Evolutionary conservation across 2,888 invertebrate genomes (phyloP).

Genomic region (Frankliniella intonsa): DNA sequence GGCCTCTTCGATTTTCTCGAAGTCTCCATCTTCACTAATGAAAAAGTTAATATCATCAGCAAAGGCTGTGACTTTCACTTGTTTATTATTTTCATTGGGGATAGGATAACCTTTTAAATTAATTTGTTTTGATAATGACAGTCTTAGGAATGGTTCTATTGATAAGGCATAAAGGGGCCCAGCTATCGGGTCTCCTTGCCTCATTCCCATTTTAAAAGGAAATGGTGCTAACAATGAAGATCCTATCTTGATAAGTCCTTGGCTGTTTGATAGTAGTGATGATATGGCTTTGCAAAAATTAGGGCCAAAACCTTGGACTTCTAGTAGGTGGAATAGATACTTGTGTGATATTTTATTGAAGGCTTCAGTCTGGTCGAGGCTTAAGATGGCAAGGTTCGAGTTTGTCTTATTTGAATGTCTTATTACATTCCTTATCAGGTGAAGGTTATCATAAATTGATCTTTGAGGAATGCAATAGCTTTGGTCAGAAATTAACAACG

Average conservation of each 20-base stretch:
- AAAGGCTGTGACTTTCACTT: background rate
- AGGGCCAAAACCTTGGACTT: background rate
- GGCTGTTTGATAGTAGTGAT: background rate
- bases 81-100: background rate
- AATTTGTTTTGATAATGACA: background rate
- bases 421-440: background rate
- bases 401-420: background rate
- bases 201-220: background rate
- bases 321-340: background rate
- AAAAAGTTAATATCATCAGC: background rate
- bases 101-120: background rate
- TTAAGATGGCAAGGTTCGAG: background rate
- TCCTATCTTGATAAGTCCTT: background rate
- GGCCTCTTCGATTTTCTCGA: background rate
- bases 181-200: background rate
- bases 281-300: background rate
- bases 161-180: background rate
- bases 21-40: background rate
- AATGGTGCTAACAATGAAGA: background rate
- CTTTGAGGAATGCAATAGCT: background rate
- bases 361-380: background rate
- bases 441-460: background rate
- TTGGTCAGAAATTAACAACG: background rate
- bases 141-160: background rate
- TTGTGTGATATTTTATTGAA: background rate